Evolutionary conservation across 1,140 invertebrate genomes (phyloP).

Genomic region (Papilio dardanus): DNA sequence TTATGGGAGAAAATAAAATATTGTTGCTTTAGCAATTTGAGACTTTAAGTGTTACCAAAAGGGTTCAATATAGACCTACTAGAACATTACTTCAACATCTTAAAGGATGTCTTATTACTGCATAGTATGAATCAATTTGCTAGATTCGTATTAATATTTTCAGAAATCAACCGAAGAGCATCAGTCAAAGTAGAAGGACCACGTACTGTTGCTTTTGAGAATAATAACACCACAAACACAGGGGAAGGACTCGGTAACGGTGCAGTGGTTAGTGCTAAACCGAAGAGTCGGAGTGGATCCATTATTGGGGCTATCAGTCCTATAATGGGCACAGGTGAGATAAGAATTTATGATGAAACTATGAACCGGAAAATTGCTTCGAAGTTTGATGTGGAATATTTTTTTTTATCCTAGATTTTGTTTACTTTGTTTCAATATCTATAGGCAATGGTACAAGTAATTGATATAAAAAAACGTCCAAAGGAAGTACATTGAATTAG

Average conservation of each 20-base stretch:
- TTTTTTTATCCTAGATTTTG: not conserved
- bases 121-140: not conserved
- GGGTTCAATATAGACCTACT: too few relatives aligned
- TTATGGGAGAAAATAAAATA: too few relatives aligned
- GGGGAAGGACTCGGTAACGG: conserved; percentile 63
- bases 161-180: conserved; percentile 68
- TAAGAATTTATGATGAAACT: not conserved
- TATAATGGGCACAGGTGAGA: conserved; percentile 79
- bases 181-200: conserved; percentile 67
- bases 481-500: too few relatives aligned
- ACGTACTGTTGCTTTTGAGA: conserved; percentile 71
- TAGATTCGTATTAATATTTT: conserved; percentile 33
- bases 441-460: too few relatives aligned
- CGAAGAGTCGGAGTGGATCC: conserved; percentile 79
- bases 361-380: not conserved
- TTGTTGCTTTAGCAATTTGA: too few relatives aligned
- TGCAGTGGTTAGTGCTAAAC: conserved; percentile 58
- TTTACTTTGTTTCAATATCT: not conserved
- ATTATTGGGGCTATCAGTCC: conserved; percentile 81
- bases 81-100: not conserved
- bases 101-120: not conserved
- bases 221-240: conserved; percentile 51
- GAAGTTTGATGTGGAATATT: not conserved
- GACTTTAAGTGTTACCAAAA: too few relatives aligned
- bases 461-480: not conserved